phyloP scores from a whole-genome alignment of 2,797 vertebrate species.

The Chaenodraco wilsoni region DNA sequence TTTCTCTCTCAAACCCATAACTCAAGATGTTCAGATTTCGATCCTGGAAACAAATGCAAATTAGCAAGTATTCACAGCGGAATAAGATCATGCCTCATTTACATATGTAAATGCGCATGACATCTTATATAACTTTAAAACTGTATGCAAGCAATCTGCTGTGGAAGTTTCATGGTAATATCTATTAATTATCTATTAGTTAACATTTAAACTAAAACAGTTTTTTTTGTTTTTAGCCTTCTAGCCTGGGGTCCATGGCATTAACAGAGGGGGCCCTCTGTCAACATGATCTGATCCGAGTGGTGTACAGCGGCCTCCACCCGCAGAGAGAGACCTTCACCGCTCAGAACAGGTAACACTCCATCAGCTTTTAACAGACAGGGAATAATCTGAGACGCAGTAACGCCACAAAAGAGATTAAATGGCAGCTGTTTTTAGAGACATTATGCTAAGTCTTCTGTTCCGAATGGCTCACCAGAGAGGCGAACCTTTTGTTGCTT shows the following conservation, averaged over 20 bases:
- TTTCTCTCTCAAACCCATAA: too few relatives aligned
- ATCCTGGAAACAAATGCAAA: too few relatives aligned
- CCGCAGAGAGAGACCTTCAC: conserved; percentile 98
- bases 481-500: conserved; percentile 8
- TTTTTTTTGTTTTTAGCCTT: conserved; percentile 84
- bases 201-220: too few relatives aligned
- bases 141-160: too few relatives aligned
- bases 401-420: conserved; percentile 16
- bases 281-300: conserved; percentile 96
- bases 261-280: conserved; percentile 96
- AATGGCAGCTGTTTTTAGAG: conserved; percentile 7
- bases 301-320: conserved; percentile 97
- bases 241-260: conserved; percentile 95
- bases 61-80: too few relatives aligned
- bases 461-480: background rate
- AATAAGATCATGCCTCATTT: too few relatives aligned
- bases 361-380: conserved; percentile 13
- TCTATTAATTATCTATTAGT: too few relatives aligned
- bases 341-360: conserved; percentile 93
- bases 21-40: too few relatives aligned
- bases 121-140: too few relatives aligned
- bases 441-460: background rate
- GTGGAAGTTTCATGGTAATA: too few relatives aligned
- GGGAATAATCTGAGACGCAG: background rate
- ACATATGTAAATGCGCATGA: too few relatives aligned